Evolutionary conservation across 23 tunicate genomes (phyloP).

Genomic region (Styela clava): DNA sequence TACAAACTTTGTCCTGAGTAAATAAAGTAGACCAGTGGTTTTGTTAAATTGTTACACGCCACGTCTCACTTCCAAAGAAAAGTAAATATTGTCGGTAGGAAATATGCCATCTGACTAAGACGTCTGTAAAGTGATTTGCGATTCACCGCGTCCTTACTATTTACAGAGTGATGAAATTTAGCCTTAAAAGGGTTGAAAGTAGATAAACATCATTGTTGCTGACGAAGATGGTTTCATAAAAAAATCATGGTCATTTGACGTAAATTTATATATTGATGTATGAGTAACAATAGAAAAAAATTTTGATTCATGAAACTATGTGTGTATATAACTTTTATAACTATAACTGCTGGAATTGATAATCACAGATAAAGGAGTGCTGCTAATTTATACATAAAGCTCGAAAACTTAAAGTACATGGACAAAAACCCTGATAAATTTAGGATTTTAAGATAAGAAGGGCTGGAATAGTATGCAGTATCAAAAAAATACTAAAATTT

Average conservation of each 20-base stretch:
- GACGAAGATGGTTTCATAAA: neutral
- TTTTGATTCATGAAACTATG: no score
- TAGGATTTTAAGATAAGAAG: no score
- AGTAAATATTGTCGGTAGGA: neutral
- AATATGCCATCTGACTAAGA: neutral
- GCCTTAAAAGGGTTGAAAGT: neutral
- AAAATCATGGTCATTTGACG: neutral
- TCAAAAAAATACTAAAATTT: no score
- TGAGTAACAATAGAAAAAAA: no score
- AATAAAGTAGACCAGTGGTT: neutral
- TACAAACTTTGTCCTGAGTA: neutral
- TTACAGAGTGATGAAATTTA: neutral
- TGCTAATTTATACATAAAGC: no score
- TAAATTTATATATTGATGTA: no score
- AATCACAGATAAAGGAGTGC: no score
- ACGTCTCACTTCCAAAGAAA: neutral
- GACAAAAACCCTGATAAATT: no score
- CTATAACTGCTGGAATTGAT: no score
- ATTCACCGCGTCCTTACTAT: neutral
- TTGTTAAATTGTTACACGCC: neutral
- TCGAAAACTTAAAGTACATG: no score
- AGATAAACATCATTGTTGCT: constrained; percentile 4
- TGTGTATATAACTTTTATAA: no score
- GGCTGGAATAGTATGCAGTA: no score
- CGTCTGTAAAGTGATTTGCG: neutral